phyloP scores from a whole-genome alignment of 2,113 vertebrate species.

The Prunella fulvescens region DNA sequence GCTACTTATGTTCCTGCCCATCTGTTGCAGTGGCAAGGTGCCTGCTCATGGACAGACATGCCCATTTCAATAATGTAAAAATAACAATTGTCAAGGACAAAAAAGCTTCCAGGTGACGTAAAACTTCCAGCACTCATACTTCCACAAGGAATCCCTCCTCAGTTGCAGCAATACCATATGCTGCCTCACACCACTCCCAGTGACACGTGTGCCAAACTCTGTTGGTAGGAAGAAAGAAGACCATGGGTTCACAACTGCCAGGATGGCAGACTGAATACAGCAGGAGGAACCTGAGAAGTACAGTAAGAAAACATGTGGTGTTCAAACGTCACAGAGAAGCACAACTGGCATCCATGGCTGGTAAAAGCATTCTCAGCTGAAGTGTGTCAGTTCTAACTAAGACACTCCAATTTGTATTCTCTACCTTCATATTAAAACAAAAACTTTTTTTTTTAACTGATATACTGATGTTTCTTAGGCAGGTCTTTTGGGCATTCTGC shows the following conservation, averaged over 20 bases:
- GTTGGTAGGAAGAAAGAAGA: background rate
- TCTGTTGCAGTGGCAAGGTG: slow-evolving; percentile 15
- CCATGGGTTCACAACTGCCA: background rate
- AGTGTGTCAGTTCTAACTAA: background rate
- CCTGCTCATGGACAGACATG: background rate
- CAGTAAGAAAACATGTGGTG: background rate
- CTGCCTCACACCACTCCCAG: background rate
- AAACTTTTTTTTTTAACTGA: background rate
- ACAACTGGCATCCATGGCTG: background rate
- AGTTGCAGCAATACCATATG: slow-evolving; percentile 11
- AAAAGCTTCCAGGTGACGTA: background rate
- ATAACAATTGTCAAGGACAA: background rate
- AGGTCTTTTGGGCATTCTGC: background rate
- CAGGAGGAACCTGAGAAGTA: slow-evolving; percentile 9
- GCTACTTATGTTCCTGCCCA: slow-evolving; percentile 27
- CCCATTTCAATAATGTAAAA: slow-evolving; percentile 24
- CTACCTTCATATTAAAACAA: background rate
- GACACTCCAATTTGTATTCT: background rate
- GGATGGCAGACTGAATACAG: slow-evolving; percentile 12
- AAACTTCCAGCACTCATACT: background rate
- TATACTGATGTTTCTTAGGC: background rate
- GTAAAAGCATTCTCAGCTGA: background rate
- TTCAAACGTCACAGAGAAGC: background rate
- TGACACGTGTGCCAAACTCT: background rate
- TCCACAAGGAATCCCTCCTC: slow-evolving; percentile 37